phyloP scores from a whole-genome alignment of 2,797 vertebrate species.

The Gobio occitaniae region DNA sequence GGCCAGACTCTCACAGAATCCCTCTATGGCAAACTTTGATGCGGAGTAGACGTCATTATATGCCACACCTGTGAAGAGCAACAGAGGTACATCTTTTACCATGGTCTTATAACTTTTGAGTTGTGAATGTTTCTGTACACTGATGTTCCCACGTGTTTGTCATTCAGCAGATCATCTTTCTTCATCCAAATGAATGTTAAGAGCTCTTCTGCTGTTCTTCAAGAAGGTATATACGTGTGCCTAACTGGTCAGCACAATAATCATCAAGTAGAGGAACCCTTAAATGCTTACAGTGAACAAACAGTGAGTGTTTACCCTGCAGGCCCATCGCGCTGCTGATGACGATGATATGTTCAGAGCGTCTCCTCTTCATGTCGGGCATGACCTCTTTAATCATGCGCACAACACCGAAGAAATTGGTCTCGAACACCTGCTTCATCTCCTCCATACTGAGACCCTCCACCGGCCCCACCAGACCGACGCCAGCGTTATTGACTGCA shows the following conservation, averaged over 20 bases:
- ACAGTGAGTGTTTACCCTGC: constrained; percentile 69
- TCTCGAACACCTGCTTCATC: constrained; percentile 83
- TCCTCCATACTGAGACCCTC: constrained; percentile 82
- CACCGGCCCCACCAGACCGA: constrained; percentile 82
- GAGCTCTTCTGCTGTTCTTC: background rate
- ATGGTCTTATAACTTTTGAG: background rate
- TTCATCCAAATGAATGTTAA: background rate
- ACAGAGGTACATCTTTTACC: background rate
- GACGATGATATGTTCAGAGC: constrained; percentile 78
- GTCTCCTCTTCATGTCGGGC: constrained; percentile 84
- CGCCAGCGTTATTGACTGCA: constrained; percentile 86
- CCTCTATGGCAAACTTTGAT: constrained; percentile 86
- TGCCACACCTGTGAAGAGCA: constrained; percentile 74
- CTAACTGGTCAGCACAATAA: background rate
- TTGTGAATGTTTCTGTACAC: background rate
- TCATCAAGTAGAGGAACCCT: background rate
- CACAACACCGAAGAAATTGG: constrained; percentile 83
- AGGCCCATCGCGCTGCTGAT: constrained; percentile 85
- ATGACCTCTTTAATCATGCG: constrained; percentile 86
- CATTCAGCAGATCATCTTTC: background rate
- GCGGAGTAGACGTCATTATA: constrained; percentile 84
- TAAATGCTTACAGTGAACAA: too few relatives aligned
- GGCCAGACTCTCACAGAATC: constrained; percentile 86
- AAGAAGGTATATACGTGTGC: background rate
- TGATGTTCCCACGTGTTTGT: background rate